Evolutionary conservation across 2,797 vertebrate species (phyloP).

Genomic region (Intellagama lesueurii): DNA sequence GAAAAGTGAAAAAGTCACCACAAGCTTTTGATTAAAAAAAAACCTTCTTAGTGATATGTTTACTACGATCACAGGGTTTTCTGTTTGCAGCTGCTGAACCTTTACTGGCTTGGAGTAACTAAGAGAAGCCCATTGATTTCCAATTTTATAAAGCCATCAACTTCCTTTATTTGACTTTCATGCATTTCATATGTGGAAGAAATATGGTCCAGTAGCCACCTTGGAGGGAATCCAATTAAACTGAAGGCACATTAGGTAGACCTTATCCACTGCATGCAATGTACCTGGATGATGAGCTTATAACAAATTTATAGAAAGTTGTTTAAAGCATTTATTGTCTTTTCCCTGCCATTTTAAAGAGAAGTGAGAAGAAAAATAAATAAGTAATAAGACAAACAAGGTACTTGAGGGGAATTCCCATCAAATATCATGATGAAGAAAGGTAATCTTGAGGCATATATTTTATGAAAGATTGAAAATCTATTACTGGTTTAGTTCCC

Average conservation of each 20-base stretch:
- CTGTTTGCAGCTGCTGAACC: not conserved
- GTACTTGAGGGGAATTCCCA: not conserved
- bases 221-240: constrained; percentile 58
- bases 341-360: constrained; percentile 34
- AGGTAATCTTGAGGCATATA: not conserved
- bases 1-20: not conserved
- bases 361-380: constrained; percentile 44
- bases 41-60: not conserved
- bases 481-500: not conserved
- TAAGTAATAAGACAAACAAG: not conserved
- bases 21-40: not conserved
- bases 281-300: constrained; percentile 18
- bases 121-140: not conserved
- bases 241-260: constrained; percentile 35
- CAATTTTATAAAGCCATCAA: constrained; percentile 40
- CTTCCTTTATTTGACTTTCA: constrained; percentile 58
- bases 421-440: not conserved
- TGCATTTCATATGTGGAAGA: constrained; percentile 48
- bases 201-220: constrained; percentile 25
- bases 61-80: not conserved
- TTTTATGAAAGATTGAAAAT: constrained; percentile 17
- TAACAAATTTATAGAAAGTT: constrained; percentile 57
- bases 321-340: constrained; percentile 42
- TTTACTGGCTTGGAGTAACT: not conserved
- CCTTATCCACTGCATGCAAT: constrained; percentile 30